Conservation (phyloP, 2,797 vertebrate genomes). For the Lepilemur ruficaudatus region DNA sequence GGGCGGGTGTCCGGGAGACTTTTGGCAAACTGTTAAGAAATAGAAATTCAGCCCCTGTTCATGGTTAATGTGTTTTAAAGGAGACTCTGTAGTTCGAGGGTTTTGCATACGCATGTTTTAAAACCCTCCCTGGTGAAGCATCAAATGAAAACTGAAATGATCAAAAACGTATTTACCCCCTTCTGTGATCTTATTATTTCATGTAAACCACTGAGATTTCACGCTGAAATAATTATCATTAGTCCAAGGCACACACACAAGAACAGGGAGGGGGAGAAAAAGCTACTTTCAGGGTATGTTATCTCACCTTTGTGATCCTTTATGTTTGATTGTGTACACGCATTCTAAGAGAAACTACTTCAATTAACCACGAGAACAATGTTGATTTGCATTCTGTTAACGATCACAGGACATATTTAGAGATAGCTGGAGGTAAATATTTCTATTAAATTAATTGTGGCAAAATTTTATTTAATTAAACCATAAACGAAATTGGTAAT, state of each 20-base stretch:
- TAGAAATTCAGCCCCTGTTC: slow-evolving; percentile 21
- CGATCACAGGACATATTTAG: slow-evolving; percentile 77
- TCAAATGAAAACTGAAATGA: slow-evolving; percentile 86
- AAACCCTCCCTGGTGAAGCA: slow-evolving; percentile 80
- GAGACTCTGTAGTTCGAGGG: slow-evolving; percentile 32
- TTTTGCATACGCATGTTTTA: slow-evolving; percentile 76
- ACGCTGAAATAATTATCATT: slow-evolving; percentile 92
- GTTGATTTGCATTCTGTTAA: slow-evolving; percentile 83
- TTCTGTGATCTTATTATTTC: slow-evolving; percentile 89
- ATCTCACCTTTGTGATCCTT: slow-evolving; percentile 84
- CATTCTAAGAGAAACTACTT: slow-evolving; percentile 85
- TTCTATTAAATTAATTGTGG: slow-evolving; percentile 75
- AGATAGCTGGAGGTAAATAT: slow-evolving; percentile 75
- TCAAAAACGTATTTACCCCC: slow-evolving; percentile 89
- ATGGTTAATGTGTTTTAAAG: slow-evolving; percentile 59
- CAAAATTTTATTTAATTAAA: slow-evolving; percentile 79
- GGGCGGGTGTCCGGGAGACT: neutral
- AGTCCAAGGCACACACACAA: slow-evolving; percentile 81
- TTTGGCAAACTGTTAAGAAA: slow-evolving; percentile 52
- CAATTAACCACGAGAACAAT: slow-evolving; percentile 83
- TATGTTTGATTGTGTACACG: slow-evolving; percentile 81
- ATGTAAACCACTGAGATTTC: slow-evolving; percentile 89
- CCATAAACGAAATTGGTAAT: slow-evolving; percentile 56
- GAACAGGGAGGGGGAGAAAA: slow-evolving; percentile 67
- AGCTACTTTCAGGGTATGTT: slow-evolving; percentile 83